Conservation (phyloP, 2,797 vertebrate species). For the Urocyon cinereoargenteus region DNA sequence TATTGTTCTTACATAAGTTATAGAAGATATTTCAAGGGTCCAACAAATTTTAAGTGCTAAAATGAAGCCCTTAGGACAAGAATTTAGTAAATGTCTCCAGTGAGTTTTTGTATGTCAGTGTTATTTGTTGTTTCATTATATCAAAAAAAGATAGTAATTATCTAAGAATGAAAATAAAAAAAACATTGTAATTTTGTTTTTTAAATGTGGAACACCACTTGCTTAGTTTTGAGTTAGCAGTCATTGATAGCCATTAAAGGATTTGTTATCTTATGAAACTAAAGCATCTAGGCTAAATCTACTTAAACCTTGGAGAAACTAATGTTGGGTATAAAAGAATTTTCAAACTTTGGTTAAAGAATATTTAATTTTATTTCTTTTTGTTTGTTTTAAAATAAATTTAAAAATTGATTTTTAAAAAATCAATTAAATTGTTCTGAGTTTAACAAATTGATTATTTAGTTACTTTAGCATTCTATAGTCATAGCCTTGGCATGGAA, state of each 20-base stretch:
- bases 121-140: neutral
- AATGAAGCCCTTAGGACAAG: neutral
- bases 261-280: neutral
- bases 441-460: neutral
- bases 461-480: neutral
- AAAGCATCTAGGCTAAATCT: neutral
- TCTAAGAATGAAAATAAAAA: neutral
- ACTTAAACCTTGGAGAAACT: neutral
- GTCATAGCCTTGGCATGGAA: neutral
- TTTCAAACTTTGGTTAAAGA: neutral
- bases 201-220: neutral
- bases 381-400: neutral
- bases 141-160: neutral
- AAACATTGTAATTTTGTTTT: neutral
- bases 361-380: neutral
- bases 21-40: neutral
- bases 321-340: neutral
- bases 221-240: neutral
- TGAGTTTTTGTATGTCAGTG: neutral
- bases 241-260: neutral
- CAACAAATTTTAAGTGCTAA: neutral
- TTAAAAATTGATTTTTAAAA: neutral
- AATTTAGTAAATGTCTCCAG: neutral
- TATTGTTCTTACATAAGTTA: neutral
- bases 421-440: neutral